Base-by-base conservation (phyloP, 2,797 vertebrate species). In the Anguilla marmorata region DNA sequence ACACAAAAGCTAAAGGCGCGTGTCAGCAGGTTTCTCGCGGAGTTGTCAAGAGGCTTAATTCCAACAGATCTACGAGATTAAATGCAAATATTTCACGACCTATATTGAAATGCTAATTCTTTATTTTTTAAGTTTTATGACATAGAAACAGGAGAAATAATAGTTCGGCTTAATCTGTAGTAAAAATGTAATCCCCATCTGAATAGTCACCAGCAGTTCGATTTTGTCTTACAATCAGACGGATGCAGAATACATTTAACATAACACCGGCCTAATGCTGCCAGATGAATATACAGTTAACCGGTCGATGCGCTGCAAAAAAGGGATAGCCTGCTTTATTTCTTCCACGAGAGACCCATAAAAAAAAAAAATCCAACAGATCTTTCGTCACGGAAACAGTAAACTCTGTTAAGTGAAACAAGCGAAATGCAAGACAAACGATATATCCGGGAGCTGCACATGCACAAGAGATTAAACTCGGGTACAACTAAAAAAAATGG, bases 11-110 rank as follows among this genome's bases (percentile, higher is more conserved):
- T 80, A 63, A 89, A 88, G 89, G 93, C 93, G 92, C 94, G 91
- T 95, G 96, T 96, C 96, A 96, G 96, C 96, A 96, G 94, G 94
- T 96, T 96, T 95, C 91, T 89, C 92, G 89, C 89, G 89, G 91
- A 84, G 90, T 93, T 93, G 93, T 93, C 95, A 94, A 95, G 95
- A 95, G 94, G 94, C 95, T 96, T 96, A 96, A 93, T 95, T 96
- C 95, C 96, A 95, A 94, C 94, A 95, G 94, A 96, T 95, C 94
- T 94, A 93, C 92, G 92, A 95, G 95, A 94, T 96, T 96, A 96
- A 89, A 93, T 92, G 92, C 88, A 86, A 69, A 88, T 50, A 41
- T 66, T 93, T 92, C 87, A 89, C 91, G 92, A 94, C 90, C 92
- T 94, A 93, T 92, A 90, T 91, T 89, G 41, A 84, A 86, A 41